Evolutionary conservation across 2,888 invertebrate genomes (phyloP), one percentile per base, ranked within the genome.

Genomic region (Oasisia sp.): DNA sequence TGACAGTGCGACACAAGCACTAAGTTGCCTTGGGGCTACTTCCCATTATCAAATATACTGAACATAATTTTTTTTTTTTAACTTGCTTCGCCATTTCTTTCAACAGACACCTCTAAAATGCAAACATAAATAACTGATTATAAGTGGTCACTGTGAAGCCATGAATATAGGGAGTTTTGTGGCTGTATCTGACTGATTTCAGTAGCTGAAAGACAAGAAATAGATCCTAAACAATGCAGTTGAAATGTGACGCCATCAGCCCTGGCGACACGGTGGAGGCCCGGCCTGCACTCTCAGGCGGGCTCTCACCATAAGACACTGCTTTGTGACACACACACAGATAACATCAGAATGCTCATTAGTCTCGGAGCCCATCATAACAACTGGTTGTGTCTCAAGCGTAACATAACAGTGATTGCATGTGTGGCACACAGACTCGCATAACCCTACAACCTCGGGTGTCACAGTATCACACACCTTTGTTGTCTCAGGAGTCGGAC

Each of bases 311-410:
- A 27, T 19, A 74, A 74, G 74, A 74, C 74, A 7, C 27, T 19
- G 74, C 74, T 74, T 74, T 74, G 74, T 74, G 74, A 74, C 27
- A 19, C 74, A 74, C 27, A 74, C 27, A 74, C 74, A 27, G 74
- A 74, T 74, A 74, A 74, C 74, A 74, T 74, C 74, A 74, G 74
- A 27, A 74, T 74, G 74, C 27, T 74, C 74, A 74, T 74, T 74
- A 74, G 74, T 5, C 27, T 74, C 74, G 5, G 58, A 19, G 5
- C 74, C 2, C 14, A 74, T n/a, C 14, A 74, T 74, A 74, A 74
- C n/a, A 74, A 74, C 74, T 74, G 27, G 74, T 74, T 74, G 74
- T 74, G 74, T 74, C n/a, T 19, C 27, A 74, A 74, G 19, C 74
- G 7, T 27, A 74, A n/a, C 74, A 74, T 19, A 14, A n/a, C 74